Evolutionary conservation across 2,888 invertebrate species (phyloP), one percentile per base, ranked within the genome.

Genomic region (Emmelina monodactyla): DNA sequence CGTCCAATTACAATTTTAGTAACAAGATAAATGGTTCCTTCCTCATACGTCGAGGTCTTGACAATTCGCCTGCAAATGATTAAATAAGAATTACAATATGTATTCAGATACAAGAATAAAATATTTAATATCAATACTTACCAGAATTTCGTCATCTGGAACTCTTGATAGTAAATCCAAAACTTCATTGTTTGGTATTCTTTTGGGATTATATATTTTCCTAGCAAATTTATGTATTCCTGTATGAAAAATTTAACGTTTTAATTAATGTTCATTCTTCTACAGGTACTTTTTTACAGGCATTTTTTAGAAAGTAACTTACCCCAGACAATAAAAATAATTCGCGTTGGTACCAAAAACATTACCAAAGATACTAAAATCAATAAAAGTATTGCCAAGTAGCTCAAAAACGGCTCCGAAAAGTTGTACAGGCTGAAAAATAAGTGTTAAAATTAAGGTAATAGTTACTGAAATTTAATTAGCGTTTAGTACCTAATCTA

Each of bases 181-280:
- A 29, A 97, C 68, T 82, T 98, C 97, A 76, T 95, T 98, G 73
- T 97, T 97, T 9, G 94, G 92, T 58, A 97, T 88, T 45, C 92
- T 88, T 64, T 97, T 90, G 3, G 97, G 97, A 43, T 91, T 84
- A 32, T 96, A 68, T 44, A 97, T 84, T 71, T 96, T 91, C 57
- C 95, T 88, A 6, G 92, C 88, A 71, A 96, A 98, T 72, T 98
- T 98, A 71, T 96, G 94, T 39, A 94, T 55, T 39, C 70, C 78
- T 78, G 52, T 19, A 19, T 5, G 5, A 19, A 19, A 5, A 19
- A 19, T 19, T 19, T 19, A 19, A 19, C 5, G 19, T 6, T 6
- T 19, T 9, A 19, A 6, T 9, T 19, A 19, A 19, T 5, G 19
- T 19, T 19, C 19, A 19, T 6, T 19, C 5, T 9, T 19, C 19